Evolutionary conservation across 2,888 invertebrate genomes (phyloP).

Genomic region (Drosophila ustulata): DNA sequence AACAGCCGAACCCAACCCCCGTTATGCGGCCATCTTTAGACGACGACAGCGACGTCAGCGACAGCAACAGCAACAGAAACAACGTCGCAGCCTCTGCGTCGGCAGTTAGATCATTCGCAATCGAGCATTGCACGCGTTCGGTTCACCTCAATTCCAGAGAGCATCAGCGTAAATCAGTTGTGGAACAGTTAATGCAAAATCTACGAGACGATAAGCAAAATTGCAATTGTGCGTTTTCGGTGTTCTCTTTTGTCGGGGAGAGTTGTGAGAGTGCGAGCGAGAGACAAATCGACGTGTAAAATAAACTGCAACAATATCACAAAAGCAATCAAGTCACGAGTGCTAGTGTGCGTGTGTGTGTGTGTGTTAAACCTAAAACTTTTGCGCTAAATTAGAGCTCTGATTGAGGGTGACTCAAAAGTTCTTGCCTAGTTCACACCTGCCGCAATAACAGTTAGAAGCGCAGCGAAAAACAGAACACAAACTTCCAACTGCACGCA

Average conservation of each 20-base stretch:
- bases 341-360: constrained; percentile 24
- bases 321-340: constrained; percentile 41
- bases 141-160: constrained; percentile 39
- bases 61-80: constrained; percentile 47
- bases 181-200: constrained; percentile 33
- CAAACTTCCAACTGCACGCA: not conserved
- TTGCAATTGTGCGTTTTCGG: constrained; percentile 31
- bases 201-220: constrained; percentile 47
- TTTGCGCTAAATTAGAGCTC: constrained; percentile 81
- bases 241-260: not conserved
- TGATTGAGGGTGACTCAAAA: constrained; percentile 78
- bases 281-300: constrained; percentile 8
- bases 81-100: constrained; percentile 63
- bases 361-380: constrained; percentile 38
- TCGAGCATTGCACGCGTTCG: constrained; percentile 77
- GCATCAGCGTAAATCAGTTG: constrained; percentile 30
- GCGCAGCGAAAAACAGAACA: not conserved
- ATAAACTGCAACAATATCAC: constrained; percentile 26
- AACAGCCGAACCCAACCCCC: constrained; percentile 47
- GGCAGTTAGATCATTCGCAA: constrained; percentile 83
- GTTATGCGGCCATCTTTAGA: constrained; percentile 73
- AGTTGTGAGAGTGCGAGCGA: constrained; percentile 4
- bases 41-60: constrained; percentile 34
- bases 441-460: constrained; percentile 19
- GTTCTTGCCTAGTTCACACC: constrained; percentile 50